Base-by-base conservation (phyloP, 2,888 invertebrate genomes). In the Leucophenga maculata region DNA sequence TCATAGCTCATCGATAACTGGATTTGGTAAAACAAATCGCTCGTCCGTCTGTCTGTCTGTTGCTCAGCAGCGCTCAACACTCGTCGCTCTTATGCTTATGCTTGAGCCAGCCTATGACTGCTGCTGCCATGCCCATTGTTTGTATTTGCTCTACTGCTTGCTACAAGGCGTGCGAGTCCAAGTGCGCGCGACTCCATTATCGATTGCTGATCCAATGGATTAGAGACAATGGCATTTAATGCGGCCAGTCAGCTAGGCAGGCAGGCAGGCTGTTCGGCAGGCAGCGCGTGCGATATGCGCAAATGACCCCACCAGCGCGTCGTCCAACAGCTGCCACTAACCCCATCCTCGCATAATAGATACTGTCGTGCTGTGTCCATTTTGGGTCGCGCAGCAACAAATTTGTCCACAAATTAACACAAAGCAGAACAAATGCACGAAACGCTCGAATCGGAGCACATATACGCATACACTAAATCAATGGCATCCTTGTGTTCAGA, bases 21-120 rank as follows among this genome's bases (percentile, higher is more conserved):
- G 84, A 83, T 85, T 85, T 84, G 77, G 75, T 75, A 76, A 78
- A 84, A 83, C 83, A 84, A 83, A 85, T 83, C 77, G 83, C 70
- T 67, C n/a, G n/a, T n/a, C n/a, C n/a, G n/a, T n/a, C n/a, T 69
- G 67, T 72, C 16, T 39, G 75, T 72, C 72, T 77, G 18, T 22
- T 9, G 39, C 39, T 39, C 39, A 39, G 1, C 39, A 39, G 1
- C 39, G 8, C 39, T 39, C 39, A 8, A 6, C 39, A 9, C 39
- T 39, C 26, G 26, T 39, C 11, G 39, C 39, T 11, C 39, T 39
- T 39, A 39, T 39, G 6, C 39, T 39, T 39, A 39, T 39, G 6
- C 39, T 39, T 39, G 39, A 39, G 39, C 39, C 39, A 26, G 26
- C 26, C 26, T 26, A 26, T 39, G 11, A 39, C 1, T 81, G 6